Percentiles rank a stretch among this genome's conserved stretches.
phyloP scores from a whole-genome alignment of 2,888 invertebrate species.

The Xanthorhoe spadicearia region DNA sequence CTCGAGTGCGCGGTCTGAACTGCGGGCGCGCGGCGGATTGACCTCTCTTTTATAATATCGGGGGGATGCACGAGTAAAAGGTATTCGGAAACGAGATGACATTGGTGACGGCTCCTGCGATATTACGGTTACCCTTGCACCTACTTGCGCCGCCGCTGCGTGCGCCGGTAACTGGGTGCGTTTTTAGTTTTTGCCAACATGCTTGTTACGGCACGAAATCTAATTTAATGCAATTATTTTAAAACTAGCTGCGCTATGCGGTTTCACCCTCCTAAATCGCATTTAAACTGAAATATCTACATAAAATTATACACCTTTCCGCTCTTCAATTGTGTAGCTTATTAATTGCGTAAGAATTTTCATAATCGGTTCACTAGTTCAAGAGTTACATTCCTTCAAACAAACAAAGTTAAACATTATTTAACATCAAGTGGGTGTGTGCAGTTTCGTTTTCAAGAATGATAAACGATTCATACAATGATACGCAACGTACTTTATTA shows the following conservation, averaged over 20 bases:
- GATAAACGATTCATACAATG: slow-evolving; percentile 26
- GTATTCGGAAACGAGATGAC: slow-evolving; percentile 75
- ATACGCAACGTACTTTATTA: slow-evolving; percentile 9
- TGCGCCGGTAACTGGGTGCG: slow-evolving; percentile 13
- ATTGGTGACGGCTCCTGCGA: slow-evolving; percentile 56
- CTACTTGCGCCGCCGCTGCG: slow-evolving; percentile 10
- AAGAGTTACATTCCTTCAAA: neutral
- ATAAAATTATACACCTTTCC: neutral
- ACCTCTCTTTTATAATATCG: slow-evolving; percentile 78
- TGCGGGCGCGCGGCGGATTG: slow-evolving; percentile 77
- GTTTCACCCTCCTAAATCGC: neutral
- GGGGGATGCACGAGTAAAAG: slow-evolving; percentile 76
- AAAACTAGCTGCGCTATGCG: slow-evolving; percentile 9
- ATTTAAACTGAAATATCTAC: neutral
- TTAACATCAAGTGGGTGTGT: slow-evolving; percentile 14
- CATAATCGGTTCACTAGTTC: neutral
- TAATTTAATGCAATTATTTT: slow-evolving; percentile 19
- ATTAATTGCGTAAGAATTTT: neutral
- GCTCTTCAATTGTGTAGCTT: neutral
- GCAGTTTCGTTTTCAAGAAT: slow-evolving; percentile 24
- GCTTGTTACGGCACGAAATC: slow-evolving; percentile 20
- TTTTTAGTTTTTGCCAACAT: slow-evolving; percentile 22
- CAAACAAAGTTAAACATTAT: neutral
- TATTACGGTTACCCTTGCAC: slow-evolving; percentile 23
- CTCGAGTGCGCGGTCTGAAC: slow-evolving; percentile 73